Base-by-base conservation (phyloP, 2,888 invertebrate genomes). In the Abrostola triplasia region DNA sequence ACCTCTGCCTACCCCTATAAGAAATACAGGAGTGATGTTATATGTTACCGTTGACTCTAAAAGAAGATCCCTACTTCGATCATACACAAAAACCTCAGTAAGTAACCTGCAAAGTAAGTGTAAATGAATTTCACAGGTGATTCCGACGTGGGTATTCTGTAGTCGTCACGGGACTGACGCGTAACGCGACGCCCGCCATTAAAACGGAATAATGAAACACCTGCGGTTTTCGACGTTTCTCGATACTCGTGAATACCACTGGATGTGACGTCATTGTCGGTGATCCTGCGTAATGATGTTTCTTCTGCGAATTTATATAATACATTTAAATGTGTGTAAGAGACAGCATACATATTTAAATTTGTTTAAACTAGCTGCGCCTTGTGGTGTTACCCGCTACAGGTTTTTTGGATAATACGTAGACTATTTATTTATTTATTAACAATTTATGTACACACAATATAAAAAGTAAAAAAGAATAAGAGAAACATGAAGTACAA, bases 131-230 rank as follows among this genome's bases (percentile, higher is more conserved):
- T 62, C 68, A 44, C 44, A 7, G 37, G 40, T 44, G 63, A 54
- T 51, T 53, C 49, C 66, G 13, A 65, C 69, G 66, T 70, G 52
- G 24, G 55, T 37, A 56, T 24, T 36, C 35, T 48, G 42, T 40
- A 72, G 56, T 48, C 59, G 53, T 59, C 44, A 64, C 52, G 64
- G 76, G 62, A 67, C 76, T 84, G 85, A 84, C 84, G 85, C 83
- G 87, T 88, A 84, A 88, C 88, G 84, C 85, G 85, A 88, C 81
- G 86, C 87, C 89, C 88, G 89, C 91, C 93, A 93, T 93, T 93
- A 74, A 91, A 92, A 88, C 87, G 81, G 92, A 90, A 93, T 93
- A 94, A 93, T 93, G 92, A 92, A 93, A 93, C 92, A 93, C 91
- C 92, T 92, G 92, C 90, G 92, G 91, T 91, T 90, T 88, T 86